A percentile compares a stretch with the other conserved stretches of the same genome.
Conservation (phyloP, 2,113 vertebrate species). For the Prunella himalayana region DNA sequence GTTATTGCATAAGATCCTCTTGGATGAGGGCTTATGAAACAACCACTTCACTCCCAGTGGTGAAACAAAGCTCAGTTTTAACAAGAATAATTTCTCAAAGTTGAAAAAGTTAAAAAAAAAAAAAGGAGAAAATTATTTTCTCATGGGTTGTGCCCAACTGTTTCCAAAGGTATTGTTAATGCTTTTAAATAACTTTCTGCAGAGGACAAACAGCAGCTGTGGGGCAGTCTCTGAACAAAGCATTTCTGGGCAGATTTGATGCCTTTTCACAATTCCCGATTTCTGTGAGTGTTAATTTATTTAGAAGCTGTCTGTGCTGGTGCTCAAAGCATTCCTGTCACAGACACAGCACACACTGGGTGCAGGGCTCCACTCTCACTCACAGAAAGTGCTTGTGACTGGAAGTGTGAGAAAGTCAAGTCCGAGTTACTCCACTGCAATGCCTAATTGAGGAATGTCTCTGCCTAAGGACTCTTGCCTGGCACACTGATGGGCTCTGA, state of each 20-base stretch:
- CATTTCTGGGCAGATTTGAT: neutral
- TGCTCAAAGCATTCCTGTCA: neutral
- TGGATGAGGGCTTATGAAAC: neutral
- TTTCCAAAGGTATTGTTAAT: neutral
- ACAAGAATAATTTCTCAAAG: neutral
- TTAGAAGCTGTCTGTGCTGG: neutral
- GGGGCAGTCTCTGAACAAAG: neutral
- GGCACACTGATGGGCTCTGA: neutral
- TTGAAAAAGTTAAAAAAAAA: neutral
- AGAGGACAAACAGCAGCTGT: neutral
- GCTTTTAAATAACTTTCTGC: neutral
- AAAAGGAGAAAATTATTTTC: neutral
- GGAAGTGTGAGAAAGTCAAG: neutral
- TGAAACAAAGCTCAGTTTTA: neutral
- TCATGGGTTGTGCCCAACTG: neutral
- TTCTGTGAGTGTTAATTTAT: neutral
- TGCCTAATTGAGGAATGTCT: neutral
- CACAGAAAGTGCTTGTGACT: neutral
- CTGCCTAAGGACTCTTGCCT: neutral
- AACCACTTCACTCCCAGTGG: neutral
- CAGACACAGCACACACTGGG: rapidly evolving
- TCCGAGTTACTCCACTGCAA: neutral
- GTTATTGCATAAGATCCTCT: neutral
- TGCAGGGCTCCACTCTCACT: neutral
- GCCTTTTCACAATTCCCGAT: neutral